These are phyloP conservation scores for Zoanthus gigantus DNA, from an alignment of 92 coral and sea anemone genomes.

Conservation along the genomic window DNA sequence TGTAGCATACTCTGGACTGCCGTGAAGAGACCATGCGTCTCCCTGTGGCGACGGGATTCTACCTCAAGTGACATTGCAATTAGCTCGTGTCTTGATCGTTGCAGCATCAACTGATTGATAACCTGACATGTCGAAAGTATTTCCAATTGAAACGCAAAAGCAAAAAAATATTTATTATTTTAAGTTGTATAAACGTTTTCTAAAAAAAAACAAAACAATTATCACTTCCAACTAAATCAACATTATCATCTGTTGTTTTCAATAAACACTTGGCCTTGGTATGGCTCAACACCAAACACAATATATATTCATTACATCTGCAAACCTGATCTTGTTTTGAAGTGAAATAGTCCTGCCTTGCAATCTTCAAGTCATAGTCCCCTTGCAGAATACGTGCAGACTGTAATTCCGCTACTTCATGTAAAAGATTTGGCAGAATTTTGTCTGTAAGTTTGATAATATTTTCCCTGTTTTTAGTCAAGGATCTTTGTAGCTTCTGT, in stretches of 20 bases:
- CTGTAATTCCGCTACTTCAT: slow-evolving; percentile 92
- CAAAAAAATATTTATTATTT: no score
- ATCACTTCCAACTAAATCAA: no score
- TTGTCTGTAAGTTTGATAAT: slow-evolving; percentile 75
- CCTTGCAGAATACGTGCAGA: slow-evolving; percentile 88
- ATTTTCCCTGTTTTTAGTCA: slow-evolving; percentile 73
- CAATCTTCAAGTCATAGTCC: slow-evolving; percentile 93
- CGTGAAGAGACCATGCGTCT: slow-evolving; percentile 87
- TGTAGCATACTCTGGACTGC: slow-evolving; percentile 81
- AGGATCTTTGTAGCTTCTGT: slow-evolving; percentile 70
- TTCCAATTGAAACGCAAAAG: no score
- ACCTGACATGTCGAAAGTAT: slow-evolving; percentile 58
- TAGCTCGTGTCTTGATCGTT: slow-evolving; percentile 92
- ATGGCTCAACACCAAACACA: neutral
- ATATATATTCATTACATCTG: neutral
- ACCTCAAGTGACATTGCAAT: slow-evolving; percentile 91
- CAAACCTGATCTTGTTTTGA: slow-evolving; percentile 96
- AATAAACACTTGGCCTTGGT: neutral
- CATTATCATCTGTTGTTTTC: no score
- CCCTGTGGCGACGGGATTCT: slow-evolving; percentile 86
- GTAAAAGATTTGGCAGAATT: slow-evolving; percentile 73
- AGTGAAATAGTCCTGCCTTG: slow-evolving; percentile 95
- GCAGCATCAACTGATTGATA: slow-evolving; percentile 87
- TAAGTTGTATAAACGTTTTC: no score
- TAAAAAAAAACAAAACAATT: no score